Evolutionary conservation across 2,888 invertebrate genomes (phyloP).

Genomic region (Brassicogethes aeneus): DNA sequence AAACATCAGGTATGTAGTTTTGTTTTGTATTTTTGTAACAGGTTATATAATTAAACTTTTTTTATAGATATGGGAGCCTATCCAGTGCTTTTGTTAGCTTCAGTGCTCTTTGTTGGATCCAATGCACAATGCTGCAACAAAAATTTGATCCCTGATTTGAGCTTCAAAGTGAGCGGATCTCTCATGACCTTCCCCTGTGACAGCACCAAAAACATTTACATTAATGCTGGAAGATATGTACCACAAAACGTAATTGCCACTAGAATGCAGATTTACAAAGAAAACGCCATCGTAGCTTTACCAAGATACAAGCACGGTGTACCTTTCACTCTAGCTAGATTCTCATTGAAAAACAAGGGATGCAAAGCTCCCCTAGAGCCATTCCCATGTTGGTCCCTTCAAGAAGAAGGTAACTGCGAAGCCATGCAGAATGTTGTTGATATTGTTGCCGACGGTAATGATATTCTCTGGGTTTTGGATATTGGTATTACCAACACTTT

Average conservation of each 20-base stretch:
- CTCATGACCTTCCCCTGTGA: conserved; percentile 27
- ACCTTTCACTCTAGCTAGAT: conserved; percentile 50
- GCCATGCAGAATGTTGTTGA: conserved; percentile 63
- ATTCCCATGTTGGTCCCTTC: conserved; percentile 59
- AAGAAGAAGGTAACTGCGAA: conserved; percentile 60
- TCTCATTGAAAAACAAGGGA: conserved; percentile 44
- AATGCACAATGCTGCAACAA: conserved; percentile 18
- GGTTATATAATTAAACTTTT: neutral
- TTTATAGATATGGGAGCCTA: conserved; percentile 5
- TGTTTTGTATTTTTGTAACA: too few species aligned
- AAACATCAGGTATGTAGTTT: neutral
- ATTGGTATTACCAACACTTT: conserved; percentile 51
- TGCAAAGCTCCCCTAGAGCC: conserved; percentile 48
- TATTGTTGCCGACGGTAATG: conserved; percentile 50
- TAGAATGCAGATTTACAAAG: conserved; percentile 49
- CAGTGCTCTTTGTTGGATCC: conserved; percentile 4
- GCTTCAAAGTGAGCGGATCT: conserved; percentile 33
- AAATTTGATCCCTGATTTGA: conserved; percentile 27
- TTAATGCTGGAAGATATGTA: conserved; percentile 48
- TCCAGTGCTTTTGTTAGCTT: conserved; percentile 2
- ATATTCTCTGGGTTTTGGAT: conserved; percentile 52
- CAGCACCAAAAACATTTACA: conserved; percentile 50
- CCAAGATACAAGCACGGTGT: conserved; percentile 54
- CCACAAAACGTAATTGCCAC: conserved; percentile 53
- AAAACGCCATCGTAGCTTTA: conserved; percentile 49